Evolutionary conservation across 2,113 vertebrate genomes (phyloP), one percentile per base, ranked within the genome.

Genomic region (Rhynchopsitta pachyrhyncha): DNA sequence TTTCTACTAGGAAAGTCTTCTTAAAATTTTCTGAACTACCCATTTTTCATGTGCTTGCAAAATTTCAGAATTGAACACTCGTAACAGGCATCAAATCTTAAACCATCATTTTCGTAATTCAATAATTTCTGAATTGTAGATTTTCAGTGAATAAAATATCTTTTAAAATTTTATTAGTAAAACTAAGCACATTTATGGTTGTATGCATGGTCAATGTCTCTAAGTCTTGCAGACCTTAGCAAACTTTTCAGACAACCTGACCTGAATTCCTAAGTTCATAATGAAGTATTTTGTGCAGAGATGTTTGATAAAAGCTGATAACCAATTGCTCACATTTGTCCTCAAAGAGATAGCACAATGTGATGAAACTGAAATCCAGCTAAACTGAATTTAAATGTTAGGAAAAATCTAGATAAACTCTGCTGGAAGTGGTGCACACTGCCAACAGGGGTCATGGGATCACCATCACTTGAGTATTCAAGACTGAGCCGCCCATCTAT

Each of bases 401-500:
- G 42, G 18, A 82, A 86, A 86, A 84, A 93, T 60, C 17, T 53
- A 69, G 77, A 93, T 88, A 78, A 95, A 91, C 59, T 82, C 39
- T 66, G 57, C 52, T 35, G n/a, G 75, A 93, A 75, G 25, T 59
- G 28, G 31, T 83, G 35, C 39, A 79, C 4, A 0, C 50, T 62
- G 82, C 86, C 88, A 94, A 90, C 70, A 95, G 92, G 76, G 84
- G 84, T 92, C 96, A 91, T 64, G 47, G 94, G 93, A 90, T 90
- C 81, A 86, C 84, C 66, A 74, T 73, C 64, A 57, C 70, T 92
- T 86, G 69, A 90, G 42, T 44, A 57, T 62, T 88, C 76, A 92
- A 80, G 88, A 49, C 73, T 85, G 52, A 86, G 95, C 95, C 96
- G 94, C 94, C 95, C 93, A 90, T 86, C 79, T 96, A 13, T 83